Conservation (phyloP, 2,113 vertebrate species). For the Pachyramphus minor region DNA sequence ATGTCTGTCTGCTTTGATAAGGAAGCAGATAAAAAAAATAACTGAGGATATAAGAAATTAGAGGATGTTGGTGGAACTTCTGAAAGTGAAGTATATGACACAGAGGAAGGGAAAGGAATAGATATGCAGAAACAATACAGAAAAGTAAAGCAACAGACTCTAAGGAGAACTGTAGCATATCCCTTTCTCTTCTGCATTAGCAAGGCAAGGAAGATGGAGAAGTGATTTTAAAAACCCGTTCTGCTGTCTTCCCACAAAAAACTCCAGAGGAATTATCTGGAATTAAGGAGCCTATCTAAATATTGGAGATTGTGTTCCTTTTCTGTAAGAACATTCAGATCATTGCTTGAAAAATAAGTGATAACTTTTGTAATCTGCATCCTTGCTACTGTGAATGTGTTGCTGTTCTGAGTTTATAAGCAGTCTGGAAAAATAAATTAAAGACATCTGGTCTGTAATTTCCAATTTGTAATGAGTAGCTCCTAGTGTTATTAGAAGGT, state of each 20-base stretch:
- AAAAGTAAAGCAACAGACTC: not conserved
- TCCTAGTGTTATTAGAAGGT: not conserved
- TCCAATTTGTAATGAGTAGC: not conserved
- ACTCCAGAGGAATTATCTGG: not conserved
- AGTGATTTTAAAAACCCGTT: not conserved
- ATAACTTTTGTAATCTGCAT: not conserved
- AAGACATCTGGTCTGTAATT: constrained; percentile 11
- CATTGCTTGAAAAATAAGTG: not conserved
- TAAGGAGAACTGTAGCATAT: not conserved
- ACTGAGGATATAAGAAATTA: not conserved
- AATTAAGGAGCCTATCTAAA: not conserved
- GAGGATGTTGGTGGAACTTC: not conserved
- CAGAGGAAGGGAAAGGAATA: not conserved
- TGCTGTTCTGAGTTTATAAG: not conserved
- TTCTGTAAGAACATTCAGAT: not conserved
- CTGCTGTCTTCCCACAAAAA: not conserved
- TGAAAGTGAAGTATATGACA: not conserved
- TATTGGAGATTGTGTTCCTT: not conserved
- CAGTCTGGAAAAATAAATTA: not conserved
- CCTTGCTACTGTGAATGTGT: not conserved
- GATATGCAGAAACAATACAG: not conserved
- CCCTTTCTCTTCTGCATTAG: not conserved
- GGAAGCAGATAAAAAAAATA: not conserved
- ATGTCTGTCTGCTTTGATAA: not conserved
- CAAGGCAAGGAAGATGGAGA: not conserved